Conservation (phyloP, 2,797 vertebrate species). For the Labroides dimidiatus region DNA sequence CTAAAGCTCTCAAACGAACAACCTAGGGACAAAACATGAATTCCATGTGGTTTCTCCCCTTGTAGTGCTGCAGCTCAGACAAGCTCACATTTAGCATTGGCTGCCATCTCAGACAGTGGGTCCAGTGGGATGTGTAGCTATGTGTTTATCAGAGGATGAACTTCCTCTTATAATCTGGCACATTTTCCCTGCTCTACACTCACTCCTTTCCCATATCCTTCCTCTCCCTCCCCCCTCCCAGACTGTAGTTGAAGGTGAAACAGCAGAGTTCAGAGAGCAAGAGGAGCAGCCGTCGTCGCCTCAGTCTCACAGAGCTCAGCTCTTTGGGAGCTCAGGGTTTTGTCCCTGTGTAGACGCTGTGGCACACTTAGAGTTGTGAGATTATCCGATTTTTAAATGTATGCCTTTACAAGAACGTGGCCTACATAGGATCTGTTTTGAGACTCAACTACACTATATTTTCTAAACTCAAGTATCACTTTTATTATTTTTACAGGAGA, state of each 20-base stretch:
- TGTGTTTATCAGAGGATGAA: slow-evolving; percentile 87
- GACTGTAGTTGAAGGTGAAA: slow-evolving; percentile 76
- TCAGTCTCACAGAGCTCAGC: slow-evolving; percentile 50
- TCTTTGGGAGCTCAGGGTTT: slow-evolving; percentile 63
- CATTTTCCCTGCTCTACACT: slow-evolving; percentile 5
- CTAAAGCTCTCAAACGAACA: slow-evolving; percentile 84
- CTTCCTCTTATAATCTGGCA: slow-evolving; percentile 77
- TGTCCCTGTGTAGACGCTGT: slow-evolving; percentile 52
- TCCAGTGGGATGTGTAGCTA: slow-evolving; percentile 86
- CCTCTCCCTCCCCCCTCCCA: slow-evolving; percentile 34
- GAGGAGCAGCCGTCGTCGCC: slow-evolving; percentile 45
- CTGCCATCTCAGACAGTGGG: slow-evolving; percentile 79
- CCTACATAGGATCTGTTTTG: slow-evolving; percentile 57
- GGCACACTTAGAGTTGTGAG: slow-evolving; percentile 60
- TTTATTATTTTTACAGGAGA: slow-evolving; percentile 5
- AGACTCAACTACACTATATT: slow-evolving; percentile 11
- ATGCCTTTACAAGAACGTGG: slow-evolving; percentile 43
- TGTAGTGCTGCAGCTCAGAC: slow-evolving; percentile 84
- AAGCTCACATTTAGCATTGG: slow-evolving; percentile 80
- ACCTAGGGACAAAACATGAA: slow-evolving; percentile 88
- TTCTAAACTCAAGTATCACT: neutral
- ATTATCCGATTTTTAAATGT: slow-evolving; percentile 42
- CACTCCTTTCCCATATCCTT: slow-evolving; percentile 5
- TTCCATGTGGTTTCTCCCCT: slow-evolving; percentile 74
- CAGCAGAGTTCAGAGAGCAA: slow-evolving; percentile 76